These are phyloP conservation scores for Brachypteracias leptosomus DNA, from an alignment of 2,113 vertebrate species.

Conservation along the genomic window DNA sequence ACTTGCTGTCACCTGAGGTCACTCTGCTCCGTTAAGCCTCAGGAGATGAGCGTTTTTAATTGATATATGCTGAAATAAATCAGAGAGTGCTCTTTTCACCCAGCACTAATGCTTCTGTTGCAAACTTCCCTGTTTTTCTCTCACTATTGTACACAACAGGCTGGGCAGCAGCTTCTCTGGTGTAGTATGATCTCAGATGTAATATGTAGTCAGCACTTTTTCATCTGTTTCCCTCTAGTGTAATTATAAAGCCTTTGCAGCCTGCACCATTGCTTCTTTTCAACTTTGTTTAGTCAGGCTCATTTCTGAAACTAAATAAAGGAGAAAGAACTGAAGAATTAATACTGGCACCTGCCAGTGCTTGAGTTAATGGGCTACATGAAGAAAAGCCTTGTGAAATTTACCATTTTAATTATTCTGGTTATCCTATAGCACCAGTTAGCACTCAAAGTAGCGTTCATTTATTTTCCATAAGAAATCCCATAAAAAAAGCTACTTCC, in stretches of 20 bases:
- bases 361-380: constrained; percentile 14
- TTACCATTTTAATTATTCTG: background rate
- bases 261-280: constrained; percentile 25
- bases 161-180: background rate
- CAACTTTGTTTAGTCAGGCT: constrained; percentile 32
- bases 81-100: background rate
- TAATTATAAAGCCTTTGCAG: constrained; percentile 50
- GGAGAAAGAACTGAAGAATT: constrained; percentile 32
- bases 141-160: background rate
- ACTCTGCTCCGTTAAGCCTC: background rate
- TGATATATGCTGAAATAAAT: background rate
- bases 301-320: constrained; percentile 51
- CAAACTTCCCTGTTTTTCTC: background rate
- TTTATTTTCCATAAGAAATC: background rate
- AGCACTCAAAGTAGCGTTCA: background rate
- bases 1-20: constrained; percentile 55
- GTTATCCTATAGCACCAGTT: background rate
- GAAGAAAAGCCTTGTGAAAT: constrained; percentile 22
- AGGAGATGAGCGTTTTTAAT: background rate
- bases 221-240: constrained; percentile 13
- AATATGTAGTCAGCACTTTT: constrained; percentile 36
- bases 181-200: background rate
- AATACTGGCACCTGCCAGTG: constrained; percentile 35
- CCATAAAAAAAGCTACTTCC: background rate
- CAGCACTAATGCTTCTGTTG: background rate